phyloP scores from a whole-genome alignment of 2,113 vertebrate species.

The Drymodes brunneopygia region DNA sequence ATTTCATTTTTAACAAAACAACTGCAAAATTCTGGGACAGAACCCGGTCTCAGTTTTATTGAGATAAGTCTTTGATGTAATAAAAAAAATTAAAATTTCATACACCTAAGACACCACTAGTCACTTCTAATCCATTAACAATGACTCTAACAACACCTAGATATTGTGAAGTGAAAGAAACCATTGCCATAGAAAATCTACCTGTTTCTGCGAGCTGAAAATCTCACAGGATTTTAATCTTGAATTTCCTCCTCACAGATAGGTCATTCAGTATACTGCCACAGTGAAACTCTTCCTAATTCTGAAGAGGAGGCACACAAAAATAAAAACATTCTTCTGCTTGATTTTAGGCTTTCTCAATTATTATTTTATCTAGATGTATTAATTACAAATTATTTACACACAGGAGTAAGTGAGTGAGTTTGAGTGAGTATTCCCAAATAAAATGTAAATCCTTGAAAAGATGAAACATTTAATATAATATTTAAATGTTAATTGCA shows the following conservation, averaged over 20 bases:
- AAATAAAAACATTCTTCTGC: neutral
- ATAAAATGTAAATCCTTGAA: neutral
- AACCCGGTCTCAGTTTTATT: neutral
- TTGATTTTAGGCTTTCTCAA: neutral
- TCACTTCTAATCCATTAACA: neutral
- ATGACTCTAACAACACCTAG: neutral
- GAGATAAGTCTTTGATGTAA: neutral
- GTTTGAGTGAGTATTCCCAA: neutral
- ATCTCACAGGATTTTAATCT: neutral
- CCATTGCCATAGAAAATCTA: neutral
- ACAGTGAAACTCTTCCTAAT: neutral
- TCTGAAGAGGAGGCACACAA: neutral
- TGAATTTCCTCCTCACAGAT: neutral
- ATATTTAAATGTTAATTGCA: neutral
- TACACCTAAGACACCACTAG: neutral
- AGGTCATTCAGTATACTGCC: neutral
- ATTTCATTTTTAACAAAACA: neutral
- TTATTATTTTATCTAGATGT: neutral
- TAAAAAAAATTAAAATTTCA: neutral
- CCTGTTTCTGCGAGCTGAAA: neutral
- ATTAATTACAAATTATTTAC: neutral
- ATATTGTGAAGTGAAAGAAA: neutral
- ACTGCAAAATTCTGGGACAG: neutral
- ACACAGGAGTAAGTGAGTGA: neutral
- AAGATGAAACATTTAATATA: neutral